A percentile compares a stretch with the other conserved stretches of the same genome.
Conservation (phyloP, 2,113 vertebrate species). For the Irena cyanogastra region DNA sequence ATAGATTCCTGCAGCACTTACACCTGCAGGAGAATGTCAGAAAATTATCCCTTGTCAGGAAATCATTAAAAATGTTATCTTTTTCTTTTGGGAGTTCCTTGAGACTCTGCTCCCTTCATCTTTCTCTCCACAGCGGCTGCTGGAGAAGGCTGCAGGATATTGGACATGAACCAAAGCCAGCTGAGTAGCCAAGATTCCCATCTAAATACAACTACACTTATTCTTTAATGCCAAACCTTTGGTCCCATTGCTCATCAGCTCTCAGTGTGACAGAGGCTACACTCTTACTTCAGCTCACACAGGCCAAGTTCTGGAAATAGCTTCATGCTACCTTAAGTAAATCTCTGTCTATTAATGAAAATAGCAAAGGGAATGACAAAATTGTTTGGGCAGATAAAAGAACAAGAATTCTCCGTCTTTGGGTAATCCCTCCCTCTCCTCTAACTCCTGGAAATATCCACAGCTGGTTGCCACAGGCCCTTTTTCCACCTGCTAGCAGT, state of each 20-base stretch:
- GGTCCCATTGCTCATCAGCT: neutral
- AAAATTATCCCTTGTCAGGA: neutral
- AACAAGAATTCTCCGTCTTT: neutral
- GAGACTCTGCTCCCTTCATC: neutral
- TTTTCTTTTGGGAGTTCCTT: neutral
- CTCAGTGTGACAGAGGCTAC: neutral
- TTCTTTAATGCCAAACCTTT: neutral
- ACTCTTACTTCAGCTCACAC: neutral
- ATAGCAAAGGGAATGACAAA: neutral
- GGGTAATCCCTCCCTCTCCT: neutral
- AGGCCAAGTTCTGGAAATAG: neutral
- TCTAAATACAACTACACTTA: neutral
- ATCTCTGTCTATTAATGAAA: neutral
- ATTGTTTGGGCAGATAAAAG: neutral
- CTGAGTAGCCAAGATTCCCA: neutral
- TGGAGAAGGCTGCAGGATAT: neutral
- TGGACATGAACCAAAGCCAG: neutral
- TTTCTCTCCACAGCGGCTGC: neutral
- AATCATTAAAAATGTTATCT: neutral
- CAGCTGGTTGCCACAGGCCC: neutral
- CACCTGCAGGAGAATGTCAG: neutral
- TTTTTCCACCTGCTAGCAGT: neutral
- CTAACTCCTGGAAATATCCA: neutral
- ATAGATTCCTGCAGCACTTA: neutral
- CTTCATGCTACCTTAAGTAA: neutral